phyloP scores from a whole-genome alignment of 2,888 invertebrate species.

The Drosophila yooni region DNA sequence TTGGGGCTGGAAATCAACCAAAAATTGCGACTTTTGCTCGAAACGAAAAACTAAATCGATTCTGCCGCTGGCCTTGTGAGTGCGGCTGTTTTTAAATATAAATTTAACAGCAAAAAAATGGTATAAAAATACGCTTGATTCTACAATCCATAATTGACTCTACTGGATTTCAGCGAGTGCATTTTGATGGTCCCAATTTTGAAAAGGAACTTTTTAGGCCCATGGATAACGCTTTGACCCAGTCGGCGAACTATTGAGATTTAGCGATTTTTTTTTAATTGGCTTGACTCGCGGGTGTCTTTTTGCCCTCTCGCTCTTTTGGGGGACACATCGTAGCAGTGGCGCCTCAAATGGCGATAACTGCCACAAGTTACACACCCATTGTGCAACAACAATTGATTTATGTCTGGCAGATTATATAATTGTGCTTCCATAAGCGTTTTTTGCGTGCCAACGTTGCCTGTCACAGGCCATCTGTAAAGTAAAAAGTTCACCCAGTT shows the following conservation, averaged over 20 bases:
- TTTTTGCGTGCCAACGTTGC: not conserved
- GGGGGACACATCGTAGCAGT: not conserved
- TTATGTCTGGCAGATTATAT: conserved; percentile 2
- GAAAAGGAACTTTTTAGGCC: not conserved
- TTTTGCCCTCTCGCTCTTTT: not conserved
- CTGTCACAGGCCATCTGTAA: not conserved
- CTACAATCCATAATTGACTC: not conserved
- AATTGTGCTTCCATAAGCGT: not conserved
- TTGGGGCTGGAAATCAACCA: not conserved
- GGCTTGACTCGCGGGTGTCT: not conserved
- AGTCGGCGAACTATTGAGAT: not conserved
- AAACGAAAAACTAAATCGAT: not conserved
- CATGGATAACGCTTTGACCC: not conserved
- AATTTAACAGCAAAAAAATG: not conserved
- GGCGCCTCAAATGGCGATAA: conserved; percentile 20
- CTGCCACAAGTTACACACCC: conserved; percentile 12
- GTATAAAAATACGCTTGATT: not conserved
- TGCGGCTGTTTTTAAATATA: not conserved
- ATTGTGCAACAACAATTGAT: not conserved
- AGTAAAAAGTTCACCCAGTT: not conserved
- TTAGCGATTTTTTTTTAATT: not conserved
- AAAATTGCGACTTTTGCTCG: not conserved
- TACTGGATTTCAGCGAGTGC: not conserved
- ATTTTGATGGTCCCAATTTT: not conserved
- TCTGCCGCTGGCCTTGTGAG: not conserved